Evolutionary conservation across 2,113 vertebrate genomes (phyloP), one percentile per base, ranked within the genome.

Genomic region (Salvator merianae): DNA sequence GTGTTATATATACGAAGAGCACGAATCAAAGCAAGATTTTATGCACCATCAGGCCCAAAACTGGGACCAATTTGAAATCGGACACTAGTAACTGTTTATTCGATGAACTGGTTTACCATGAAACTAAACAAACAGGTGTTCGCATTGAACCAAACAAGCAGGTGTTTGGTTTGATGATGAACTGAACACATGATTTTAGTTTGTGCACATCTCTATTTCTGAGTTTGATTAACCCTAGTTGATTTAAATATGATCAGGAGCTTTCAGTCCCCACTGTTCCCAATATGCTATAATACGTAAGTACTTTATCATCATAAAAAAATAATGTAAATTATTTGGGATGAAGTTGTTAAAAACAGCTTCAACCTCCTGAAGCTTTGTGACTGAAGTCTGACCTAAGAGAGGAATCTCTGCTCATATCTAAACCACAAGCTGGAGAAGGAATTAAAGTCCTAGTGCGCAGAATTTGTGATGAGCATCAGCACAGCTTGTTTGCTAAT

Each of bases 391-490:
- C 62, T 0, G 0, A 7, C 32, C 69, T 20, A 47, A 3, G 1
- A 1, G 32, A 14, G 30, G 76, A 47, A 86, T 7, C 65, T 22
- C 63, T 3, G 81, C 69, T 43, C 22, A 34, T 71, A 34, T 76
- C 72, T 38, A 66, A 81, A 53, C 32, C 43, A 1, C n/a, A 43
- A 88, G 26, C 69, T 81, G 0, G 66, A 79, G 32, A 40, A 34
- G 63, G 73, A 20, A 18, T 32, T 88, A 1, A 69, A 77, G 55
- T 26, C 53, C 47, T 76, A 50, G 76, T 40, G 34, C 0, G 0
- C 28, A 20, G 76, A 68, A 16, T 82, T 30, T 63, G 63, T n/a
- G 18, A 47, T 20, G 9, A 65, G 38, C 50, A 63, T 59, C 24
- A 4, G 9, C 1, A 8, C 55, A 63, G 36, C 85, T 73, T 69